Evolutionary conservation across 2,113 vertebrate species (phyloP), one percentile per base, ranked within the genome.

Genomic region (Nibea coibor): DNA sequence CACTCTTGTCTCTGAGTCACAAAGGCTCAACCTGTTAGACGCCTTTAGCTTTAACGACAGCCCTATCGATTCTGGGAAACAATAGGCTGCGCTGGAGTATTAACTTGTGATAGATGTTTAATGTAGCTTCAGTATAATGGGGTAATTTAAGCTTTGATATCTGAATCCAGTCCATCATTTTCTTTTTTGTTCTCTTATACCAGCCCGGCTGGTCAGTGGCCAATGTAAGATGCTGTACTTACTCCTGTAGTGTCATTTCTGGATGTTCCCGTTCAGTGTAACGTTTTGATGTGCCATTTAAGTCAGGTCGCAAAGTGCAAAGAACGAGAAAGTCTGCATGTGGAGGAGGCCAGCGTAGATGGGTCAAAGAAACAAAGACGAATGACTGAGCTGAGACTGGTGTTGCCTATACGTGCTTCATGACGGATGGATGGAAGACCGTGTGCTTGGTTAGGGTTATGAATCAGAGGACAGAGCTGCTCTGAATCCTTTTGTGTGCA

Each of bases 21-120:
- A 47, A 35, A 66, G 61, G 54, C 31, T 3, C 28, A 58, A 48
- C 4, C 1, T 20, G 45, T 61, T 10, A 74, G 50, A 39, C 35
- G 8, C 7, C 35, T 54, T 75, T 5, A 28, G 65, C 24, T 81
- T 26, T 63, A 19, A 45, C 11, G 58, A 71, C 71, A 47, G 42
- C 16, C 11, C 53, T n/a, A 75, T 79, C n/a, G 72, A 83, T 85
- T 64, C 24, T 59, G 31, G 16, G 62, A 83, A 67, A 71, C 12
- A 11, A 66, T 45, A 65, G 14, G 47, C 61, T 79, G 57, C 19
- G 53, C 62, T 72, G 6, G 16, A 67, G 57, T 10, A 31, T 39
- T 47, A 61, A 70, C 76, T 26, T 58, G 57, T 65, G 58, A 88
- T 66, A 19, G 42, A 69, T 72, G 62, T 47, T 51, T 61, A 31